Evolutionary conservation across 1,140 invertebrate species (phyloP).

Genomic region (Drosophila willistoni): DNA sequence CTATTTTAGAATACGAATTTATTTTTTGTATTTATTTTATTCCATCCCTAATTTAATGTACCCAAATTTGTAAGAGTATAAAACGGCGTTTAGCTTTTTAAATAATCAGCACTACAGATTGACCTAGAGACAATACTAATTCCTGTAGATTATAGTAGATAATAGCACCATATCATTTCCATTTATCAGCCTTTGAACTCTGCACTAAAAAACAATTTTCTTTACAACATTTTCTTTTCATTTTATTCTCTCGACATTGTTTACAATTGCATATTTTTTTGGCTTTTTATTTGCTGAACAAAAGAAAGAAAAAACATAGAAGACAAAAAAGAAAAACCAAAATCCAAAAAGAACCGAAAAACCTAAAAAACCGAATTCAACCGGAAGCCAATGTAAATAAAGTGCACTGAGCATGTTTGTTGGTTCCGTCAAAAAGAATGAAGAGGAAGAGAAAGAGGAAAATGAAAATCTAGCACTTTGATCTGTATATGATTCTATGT

Average conservation of each 20-base stretch:
- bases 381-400: slow-evolving; percentile 81
- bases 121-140: slow-evolving; percentile 1
- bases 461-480: slow-evolving; percentile 71
- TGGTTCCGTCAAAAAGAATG: slow-evolving; percentile 73
- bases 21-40: too few species aligned
- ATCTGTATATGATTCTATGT: slow-evolving; percentile 39
- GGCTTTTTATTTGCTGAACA: slow-evolving; percentile 28
- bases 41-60: too few species aligned
- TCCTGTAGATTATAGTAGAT: not conserved
- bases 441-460: slow-evolving; percentile 33
- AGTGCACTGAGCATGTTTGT: slow-evolving; percentile 71
- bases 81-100: not conserved
- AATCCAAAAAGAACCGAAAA: slow-evolving; percentile 27
- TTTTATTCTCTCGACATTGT: slow-evolving; percentile 1
- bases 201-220: slow-evolving; percentile 14
- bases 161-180: not conserved
- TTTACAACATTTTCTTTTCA: slow-evolving; percentile 26
- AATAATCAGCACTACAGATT: not conserved
- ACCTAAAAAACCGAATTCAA: slow-evolving; percentile 62
- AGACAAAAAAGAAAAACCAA: slow-evolving; percentile 36
- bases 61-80: not conserved
- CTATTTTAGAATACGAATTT: too few species aligned
- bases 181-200: slow-evolving; percentile 20
- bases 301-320: slow-evolving; percentile 34
- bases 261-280: slow-evolving; percentile 20